Percentiles rank a stretch among this genome's conserved stretches.
These are phyloP conservation scores for Eucera pruinosa DNA, from an alignment of 2,888 invertebrate genomes.

Conservation along the genomic window DNA sequence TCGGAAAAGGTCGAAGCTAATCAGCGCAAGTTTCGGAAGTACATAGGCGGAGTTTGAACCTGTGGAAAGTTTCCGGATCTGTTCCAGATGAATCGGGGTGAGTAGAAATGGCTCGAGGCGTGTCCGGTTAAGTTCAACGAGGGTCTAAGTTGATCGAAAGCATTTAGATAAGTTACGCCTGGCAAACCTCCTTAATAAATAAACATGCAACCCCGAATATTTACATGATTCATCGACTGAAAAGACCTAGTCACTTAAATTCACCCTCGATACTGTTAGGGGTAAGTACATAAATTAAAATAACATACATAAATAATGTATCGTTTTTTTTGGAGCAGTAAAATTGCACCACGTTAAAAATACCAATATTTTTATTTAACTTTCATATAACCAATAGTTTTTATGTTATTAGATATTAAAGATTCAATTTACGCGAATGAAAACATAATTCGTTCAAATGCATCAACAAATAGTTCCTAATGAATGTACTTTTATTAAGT, in stretches of 20 bases:
- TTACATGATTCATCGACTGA: not conserved
- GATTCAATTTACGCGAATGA: too few relatives aligned
- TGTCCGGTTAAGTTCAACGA: conserved; percentile 35
- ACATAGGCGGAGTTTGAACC: conserved; percentile 4
- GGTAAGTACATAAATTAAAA: too few relatives aligned
- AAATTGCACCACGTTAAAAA: too few relatives aligned
- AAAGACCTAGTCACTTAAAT: not conserved
- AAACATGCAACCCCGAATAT: conserved; percentile 25
- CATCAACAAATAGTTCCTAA: too few relatives aligned
- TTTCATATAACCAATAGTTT: too few relatives aligned
- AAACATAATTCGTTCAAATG: too few relatives aligned
- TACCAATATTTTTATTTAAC: too few relatives aligned
- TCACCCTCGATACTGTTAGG: too few relatives aligned
- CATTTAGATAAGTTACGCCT: conserved; percentile 30
- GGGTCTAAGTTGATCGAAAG: conserved; percentile 32
- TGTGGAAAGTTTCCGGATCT: conserved; percentile 7
- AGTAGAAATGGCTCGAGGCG: conserved; percentile 29
- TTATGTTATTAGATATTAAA: too few relatives aligned
- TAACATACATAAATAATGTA: too few relatives aligned
- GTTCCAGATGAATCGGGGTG: conserved; percentile 17
- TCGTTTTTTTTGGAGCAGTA: too few relatives aligned
- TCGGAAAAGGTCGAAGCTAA: conserved; percentile 37
- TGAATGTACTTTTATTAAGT: too few relatives aligned
- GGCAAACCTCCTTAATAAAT: conserved; percentile 19
- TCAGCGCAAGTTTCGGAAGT: conserved; percentile 38